Evolutionary conservation across 2,797 vertebrate genomes (phyloP), one percentile per base, ranked within the genome.

Genomic region (Pyrocephalus nanus): DNA sequence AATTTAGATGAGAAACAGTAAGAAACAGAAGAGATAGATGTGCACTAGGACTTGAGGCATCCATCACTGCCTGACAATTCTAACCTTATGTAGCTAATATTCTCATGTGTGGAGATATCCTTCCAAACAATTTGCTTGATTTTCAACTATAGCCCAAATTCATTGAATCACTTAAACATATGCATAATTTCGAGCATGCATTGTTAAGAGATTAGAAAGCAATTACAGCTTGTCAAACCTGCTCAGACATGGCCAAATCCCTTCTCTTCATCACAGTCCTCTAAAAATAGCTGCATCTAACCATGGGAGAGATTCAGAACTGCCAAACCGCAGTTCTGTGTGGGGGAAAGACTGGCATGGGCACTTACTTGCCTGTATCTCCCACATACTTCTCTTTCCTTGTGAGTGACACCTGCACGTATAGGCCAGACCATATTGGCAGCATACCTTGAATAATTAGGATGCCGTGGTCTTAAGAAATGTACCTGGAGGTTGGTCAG

Each of bases 141-240:
- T 94, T 93, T 85, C 48, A 53, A 18, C 70, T 25, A 47, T 32
- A 91, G 38, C 23, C 38, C 40, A 45, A 78, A 43, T 84, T 72
- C 53, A 90, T 62, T 0, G 0, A 84, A 86, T 89, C 70, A 67
- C 32, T 92, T 93, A 92, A 92, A 34, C 32, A 34, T 47, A 76
- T 90, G 95, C 94, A 94, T 88, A 88, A 88, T 84, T 95, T 84
- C 75, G 84, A 92, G 29, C 32, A 45, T 54, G 62, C 55, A 96
- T 95, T 96, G 95, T 95, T 95, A 92, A 85, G 92, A 92, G 96
- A 94, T 96, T 96, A 96, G 60, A 88, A 95, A 93, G 86, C 83
- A 96, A 95, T 96, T 96, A 96, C 48, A 67, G 74, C 86, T 93
- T 95, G 95, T 95, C 95, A 96, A 70, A 78, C 73, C 36, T 90